Conservation (phyloP, 1,140 invertebrate genomes). For the Parasteatoda tepidariorum region DNA sequence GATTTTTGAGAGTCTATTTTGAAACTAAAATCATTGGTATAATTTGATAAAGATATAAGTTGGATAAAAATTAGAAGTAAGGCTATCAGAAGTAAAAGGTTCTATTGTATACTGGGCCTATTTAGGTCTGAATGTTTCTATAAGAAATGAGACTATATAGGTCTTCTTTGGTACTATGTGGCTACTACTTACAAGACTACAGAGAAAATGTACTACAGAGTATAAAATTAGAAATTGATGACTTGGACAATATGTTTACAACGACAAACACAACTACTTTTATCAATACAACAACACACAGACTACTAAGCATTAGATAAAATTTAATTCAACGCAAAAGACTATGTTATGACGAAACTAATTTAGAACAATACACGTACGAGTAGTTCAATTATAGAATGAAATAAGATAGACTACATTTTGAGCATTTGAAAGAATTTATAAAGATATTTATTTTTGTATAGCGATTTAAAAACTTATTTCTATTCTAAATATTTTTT, state of each 20-base stretch:
- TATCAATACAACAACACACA: not conserved
- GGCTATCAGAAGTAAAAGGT: not conserved
- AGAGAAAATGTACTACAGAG: conserved; percentile 14
- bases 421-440: conserved; percentile 48
- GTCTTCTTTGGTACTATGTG: conserved; percentile 24
- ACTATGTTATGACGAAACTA: not conserved
- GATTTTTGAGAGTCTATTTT: not conserved
- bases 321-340: not conserved
- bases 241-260: not conserved
- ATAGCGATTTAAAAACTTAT: no score
- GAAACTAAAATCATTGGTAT: conserved; percentile 3
- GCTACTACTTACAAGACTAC: conserved; percentile 36
- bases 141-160: conserved; percentile 9
- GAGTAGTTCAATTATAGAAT: not conserved
- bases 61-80: no score
- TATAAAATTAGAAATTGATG: conserved; percentile 1
- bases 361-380: not conserved
- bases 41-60: no score
- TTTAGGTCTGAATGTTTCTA: not conserved
- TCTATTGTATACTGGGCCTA: conserved; percentile 7
- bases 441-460: no score
- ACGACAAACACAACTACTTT: not conserved
- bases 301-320: not conserved
- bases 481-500: no score
- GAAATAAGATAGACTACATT: conserved; percentile 6